Base-by-base conservation (phyloP, 2,113 vertebrate species). In the Cololabis saira region DNA sequence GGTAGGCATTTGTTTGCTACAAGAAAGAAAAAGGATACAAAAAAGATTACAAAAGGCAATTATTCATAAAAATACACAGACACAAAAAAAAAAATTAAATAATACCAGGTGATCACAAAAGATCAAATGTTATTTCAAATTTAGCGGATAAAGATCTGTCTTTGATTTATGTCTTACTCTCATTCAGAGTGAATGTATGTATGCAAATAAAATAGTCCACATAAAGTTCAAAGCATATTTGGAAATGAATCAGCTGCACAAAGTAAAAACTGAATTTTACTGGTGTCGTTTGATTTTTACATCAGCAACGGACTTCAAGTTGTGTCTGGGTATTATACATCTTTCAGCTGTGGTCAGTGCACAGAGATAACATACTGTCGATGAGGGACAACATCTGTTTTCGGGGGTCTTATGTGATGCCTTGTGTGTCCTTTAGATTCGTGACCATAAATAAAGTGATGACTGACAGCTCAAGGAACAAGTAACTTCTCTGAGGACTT, bases 1-100 rank as follows among this genome's bases (percentile, higher is more conserved):
- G 96, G 91, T 94, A 96, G 82, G 95, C 91, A 0, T 90, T 88
- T 3, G 94, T 94, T 91, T 94, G 93, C 96, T 97, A 61, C 4
- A 76, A 65, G n/a, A 19, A 70, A 21, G 70, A 37, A 71, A 74
- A 0, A 1, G 7, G 49, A n/a, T n/a, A 27, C 2, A 27, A 27
- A 27, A 27, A 27, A 5, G 24, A 27, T n/a, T n/a, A 50, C 22
- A n/a, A 13, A 45, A 11, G 4, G 27, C n/a, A 40, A 19, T 2
- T 18, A 52, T 24, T 53, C 10, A 30, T 2, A n/a, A 16, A 52
- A 40, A 15, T 0, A 43, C 4, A 42, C 2, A 19, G 33, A 63
- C 11, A 63, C 2, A 56, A 11, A 1, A 22, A 2, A 17, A 16
- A 24, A 48, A 4, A 37, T 6, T 6, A 40, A 18, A 47, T 9